phyloP scores from a whole-genome alignment of 92 coral and sea anemone genomes.

The Porites cylindrica region DNA sequence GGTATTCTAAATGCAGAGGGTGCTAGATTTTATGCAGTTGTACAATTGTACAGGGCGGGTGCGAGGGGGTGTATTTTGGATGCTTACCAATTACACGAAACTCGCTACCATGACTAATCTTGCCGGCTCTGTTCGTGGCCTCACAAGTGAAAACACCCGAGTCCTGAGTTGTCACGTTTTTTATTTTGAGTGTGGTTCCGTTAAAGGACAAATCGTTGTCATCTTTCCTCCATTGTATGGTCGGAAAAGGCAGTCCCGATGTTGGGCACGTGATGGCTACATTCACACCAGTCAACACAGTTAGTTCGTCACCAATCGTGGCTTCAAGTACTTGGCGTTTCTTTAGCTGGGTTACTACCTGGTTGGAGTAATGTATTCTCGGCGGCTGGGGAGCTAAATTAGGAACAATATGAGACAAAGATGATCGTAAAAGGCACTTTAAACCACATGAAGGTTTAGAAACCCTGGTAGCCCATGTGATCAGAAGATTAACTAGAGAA shows the following conservation, averaged over 20 bases:
- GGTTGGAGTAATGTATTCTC: conserved; percentile 42
- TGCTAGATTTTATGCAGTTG: too few relatives aligned
- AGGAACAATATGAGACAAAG: neutral
- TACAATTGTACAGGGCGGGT: too few relatives aligned
- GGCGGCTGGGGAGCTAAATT: conserved; percentile 72
- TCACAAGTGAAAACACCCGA: conserved; percentile 80
- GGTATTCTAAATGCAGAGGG: too few relatives aligned
- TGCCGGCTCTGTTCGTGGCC: conserved; percentile 88
- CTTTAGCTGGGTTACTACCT: conserved; percentile 42
- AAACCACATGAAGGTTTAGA: too few relatives aligned
- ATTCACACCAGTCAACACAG: conserved; percentile 66
- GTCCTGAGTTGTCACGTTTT: conserved; percentile 60
- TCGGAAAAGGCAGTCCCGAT: conserved; percentile 79
- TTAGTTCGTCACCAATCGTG: conserved; percentile 69
- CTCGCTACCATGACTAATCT: conserved; percentile 44
- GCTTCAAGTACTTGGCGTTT: conserved; percentile 29
- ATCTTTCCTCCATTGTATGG: conserved; percentile 70
- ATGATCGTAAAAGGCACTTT: too few relatives aligned
- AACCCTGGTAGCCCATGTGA: too few relatives aligned
- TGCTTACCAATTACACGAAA: conserved; percentile 76
- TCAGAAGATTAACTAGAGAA: too few relatives aligned
- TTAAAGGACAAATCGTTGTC: conserved; percentile 25
- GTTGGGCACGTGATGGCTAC: conserved; percentile 66
- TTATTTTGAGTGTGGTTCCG: conserved; percentile 56
- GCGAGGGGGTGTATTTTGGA: too few relatives aligned